These are phyloP conservation scores for Pelodytes ibericus DNA, from an alignment of 2,797 vertebrate genomes.

Conservation along the genomic window DNA sequence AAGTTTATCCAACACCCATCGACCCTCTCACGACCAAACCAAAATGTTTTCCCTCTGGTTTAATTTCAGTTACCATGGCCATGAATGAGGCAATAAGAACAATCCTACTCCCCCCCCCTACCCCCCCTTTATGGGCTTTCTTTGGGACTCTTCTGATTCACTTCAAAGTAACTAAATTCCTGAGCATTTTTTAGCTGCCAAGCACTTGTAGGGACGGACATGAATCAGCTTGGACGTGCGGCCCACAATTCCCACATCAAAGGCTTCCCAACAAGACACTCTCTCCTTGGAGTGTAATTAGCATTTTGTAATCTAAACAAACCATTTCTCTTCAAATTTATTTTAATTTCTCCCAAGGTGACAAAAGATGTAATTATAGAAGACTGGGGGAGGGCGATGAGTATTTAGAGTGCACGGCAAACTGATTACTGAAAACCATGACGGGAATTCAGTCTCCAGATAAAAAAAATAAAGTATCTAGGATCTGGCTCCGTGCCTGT, in stretches of 20 bases:
- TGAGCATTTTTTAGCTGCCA: slow-evolving; percentile 56
- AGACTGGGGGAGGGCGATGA: slow-evolving; percentile 54
- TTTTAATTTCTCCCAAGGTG: slow-evolving; percentile 61
- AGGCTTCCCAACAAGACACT: slow-evolving; percentile 59
- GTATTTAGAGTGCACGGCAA: slow-evolving; percentile 14
- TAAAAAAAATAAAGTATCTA: slow-evolving; percentile 2
- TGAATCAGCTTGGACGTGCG: slow-evolving; percentile 59
- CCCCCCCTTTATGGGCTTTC: slow-evolving; percentile 47
- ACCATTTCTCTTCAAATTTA: slow-evolving; percentile 60
- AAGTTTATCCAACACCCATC: slow-evolving; percentile 22
- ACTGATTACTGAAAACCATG: slow-evolving; percentile 27
- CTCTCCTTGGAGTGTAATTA: slow-evolving; percentile 62
- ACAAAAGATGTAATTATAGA: slow-evolving; percentile 60
- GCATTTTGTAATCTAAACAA: slow-evolving; percentile 61
- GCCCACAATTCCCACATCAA: slow-evolving; percentile 58
- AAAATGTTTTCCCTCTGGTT: slow-evolving; percentile 45
- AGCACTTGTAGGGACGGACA: slow-evolving; percentile 64
- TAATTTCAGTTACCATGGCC: slow-evolving; percentile 49
- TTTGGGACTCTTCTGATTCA: slow-evolving; percentile 42
- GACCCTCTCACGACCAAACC: slow-evolving; percentile 39
- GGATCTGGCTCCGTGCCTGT: slow-evolving; percentile 15
- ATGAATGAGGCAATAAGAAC: slow-evolving; percentile 54
- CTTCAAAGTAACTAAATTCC: slow-evolving; percentile 55
- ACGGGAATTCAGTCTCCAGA: background rate
- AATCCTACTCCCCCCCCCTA: no score